phyloP scores from a whole-genome alignment of 2,888 invertebrate species.

The Lasioglossum pauxillum region DNA sequence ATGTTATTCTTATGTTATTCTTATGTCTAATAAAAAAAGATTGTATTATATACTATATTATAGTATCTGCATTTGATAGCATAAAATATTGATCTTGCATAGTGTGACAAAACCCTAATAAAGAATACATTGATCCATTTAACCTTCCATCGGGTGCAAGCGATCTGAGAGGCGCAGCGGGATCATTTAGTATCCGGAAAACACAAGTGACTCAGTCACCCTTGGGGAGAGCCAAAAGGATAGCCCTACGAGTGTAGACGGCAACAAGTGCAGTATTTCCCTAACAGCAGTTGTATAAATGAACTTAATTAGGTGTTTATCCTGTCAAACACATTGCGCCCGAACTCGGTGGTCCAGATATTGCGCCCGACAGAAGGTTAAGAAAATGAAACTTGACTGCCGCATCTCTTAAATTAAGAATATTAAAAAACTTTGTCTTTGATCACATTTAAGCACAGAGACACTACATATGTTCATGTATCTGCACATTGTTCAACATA shows the following conservation, averaged over 20 bases:
- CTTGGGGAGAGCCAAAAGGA: too few relatives aligned
- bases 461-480: background rate
- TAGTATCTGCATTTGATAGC: background rate
- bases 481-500: background rate
- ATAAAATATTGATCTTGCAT: background rate
- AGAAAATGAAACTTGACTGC: background rate
- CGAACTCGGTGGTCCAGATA: too few relatives aligned
- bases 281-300: too few relatives aligned
- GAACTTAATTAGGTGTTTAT: too few relatives aligned
- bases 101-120: background rate
- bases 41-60: background rate
- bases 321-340: too few relatives aligned
- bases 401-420: background rate
- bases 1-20: conserved; percentile 26
- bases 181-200: too few relatives aligned
- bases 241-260: too few relatives aligned
- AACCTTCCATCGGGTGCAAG: too few relatives aligned
- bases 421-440: background rate
- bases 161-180: too few relatives aligned
- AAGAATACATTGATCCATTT: background rate
- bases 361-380: too few relatives aligned
- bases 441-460: background rate
- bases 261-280: too few relatives aligned
- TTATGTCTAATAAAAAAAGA: background rate
- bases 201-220: too few relatives aligned